Conservation (phyloP, 2,797 vertebrate genomes). For the Brotogeris chrysoptera region DNA sequence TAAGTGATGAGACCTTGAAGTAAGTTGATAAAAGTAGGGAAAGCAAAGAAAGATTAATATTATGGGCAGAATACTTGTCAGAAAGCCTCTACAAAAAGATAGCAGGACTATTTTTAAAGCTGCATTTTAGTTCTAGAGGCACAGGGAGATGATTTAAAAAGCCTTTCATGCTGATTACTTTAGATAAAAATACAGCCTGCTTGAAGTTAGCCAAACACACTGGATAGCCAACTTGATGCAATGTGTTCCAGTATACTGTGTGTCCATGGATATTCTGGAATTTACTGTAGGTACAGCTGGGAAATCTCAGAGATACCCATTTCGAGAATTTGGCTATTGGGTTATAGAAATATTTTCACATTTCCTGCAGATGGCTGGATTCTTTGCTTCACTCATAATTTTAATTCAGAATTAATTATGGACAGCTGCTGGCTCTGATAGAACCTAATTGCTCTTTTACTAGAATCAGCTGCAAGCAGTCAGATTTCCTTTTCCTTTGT, state of each 20-base stretch:
- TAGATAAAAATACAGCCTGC: conserved; percentile 71
- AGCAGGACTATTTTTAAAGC: conserved; percentile 70
- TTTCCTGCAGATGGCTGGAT: conserved; percentile 81
- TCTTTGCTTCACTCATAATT: conserved; percentile 78
- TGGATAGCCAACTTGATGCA: conserved; percentile 57
- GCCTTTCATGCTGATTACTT: conserved; percentile 72
- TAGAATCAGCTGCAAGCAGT: conserved; percentile 75
- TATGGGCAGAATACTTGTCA: conserved; percentile 45
- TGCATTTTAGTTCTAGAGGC: conserved; percentile 63
- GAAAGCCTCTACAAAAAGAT: conserved; percentile 63
- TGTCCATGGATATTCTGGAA: conserved; percentile 64
- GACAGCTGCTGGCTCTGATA: conserved; percentile 82
- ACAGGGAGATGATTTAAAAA: conserved; percentile 59
- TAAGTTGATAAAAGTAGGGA: conserved; percentile 49
- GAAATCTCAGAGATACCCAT: conserved; percentile 72
- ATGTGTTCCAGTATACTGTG: conserved; percentile 53
- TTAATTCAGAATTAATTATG: conserved; percentile 80
- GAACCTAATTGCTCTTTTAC: conserved; percentile 77
- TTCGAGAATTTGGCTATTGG: conserved; percentile 75
- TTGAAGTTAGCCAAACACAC: conserved; percentile 61
- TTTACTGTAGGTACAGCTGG: conserved; percentile 76
- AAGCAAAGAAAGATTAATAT: conserved; percentile 62
- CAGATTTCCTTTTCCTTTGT: conserved; percentile 74
- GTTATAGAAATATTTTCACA: conserved; percentile 82
- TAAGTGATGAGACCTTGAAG: conserved; percentile 24